These are phyloP conservation scores for Threskiornis aethiopicus DNA, from an alignment of 2,797 vertebrate species.

Conservation along the genomic window DNA sequence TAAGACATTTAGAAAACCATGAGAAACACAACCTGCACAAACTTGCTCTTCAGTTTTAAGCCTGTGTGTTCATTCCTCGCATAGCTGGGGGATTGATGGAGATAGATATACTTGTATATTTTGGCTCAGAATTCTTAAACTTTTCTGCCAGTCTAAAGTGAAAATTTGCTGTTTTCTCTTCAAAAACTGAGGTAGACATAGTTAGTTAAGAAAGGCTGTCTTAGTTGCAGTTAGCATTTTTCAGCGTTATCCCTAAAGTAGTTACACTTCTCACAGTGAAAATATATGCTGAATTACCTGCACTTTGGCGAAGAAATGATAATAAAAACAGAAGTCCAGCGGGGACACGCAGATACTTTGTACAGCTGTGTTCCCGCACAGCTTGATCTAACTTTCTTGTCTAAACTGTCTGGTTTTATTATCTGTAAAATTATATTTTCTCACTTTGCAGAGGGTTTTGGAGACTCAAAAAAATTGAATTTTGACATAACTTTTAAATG, in stretches of 20 bases:
- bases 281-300: neutral
- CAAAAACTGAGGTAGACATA: neutral
- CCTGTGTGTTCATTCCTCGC: slow-evolving; percentile 12
- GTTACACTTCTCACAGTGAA: neutral
- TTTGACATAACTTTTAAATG: neutral
- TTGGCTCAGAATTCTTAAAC: neutral
- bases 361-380: neutral
- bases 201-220: neutral
- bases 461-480: neutral
- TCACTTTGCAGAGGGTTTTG: neutral
- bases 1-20: neutral
- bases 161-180: neutral
- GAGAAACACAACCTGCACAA: slow-evolving; percentile 6
- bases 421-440: neutral
- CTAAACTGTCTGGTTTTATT: neutral
- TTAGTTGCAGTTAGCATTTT: neutral
- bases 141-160: neutral
- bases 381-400: neutral
- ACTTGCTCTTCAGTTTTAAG: slow-evolving; percentile 14
- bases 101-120: neutral
- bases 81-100: neutral
- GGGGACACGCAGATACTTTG: neutral
- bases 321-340: neutral
- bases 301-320: neutral
- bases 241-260: neutral